Evolutionary conservation across 2,113 vertebrate genomes (phyloP).

Genomic region (Pontoporia blainvillei): DNA sequence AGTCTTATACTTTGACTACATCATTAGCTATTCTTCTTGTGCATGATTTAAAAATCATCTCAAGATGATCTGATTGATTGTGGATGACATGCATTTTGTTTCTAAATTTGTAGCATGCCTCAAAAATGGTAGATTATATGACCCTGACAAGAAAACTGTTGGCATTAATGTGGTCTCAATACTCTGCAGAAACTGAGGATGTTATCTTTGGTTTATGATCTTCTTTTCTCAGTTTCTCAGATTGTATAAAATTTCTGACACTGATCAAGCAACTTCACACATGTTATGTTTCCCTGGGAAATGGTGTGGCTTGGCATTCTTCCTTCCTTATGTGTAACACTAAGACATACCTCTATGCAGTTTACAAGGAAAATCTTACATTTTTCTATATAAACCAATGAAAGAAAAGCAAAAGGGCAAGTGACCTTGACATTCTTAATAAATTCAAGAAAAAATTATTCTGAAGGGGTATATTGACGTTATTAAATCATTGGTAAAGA

Average conservation of each 20-base stretch:
- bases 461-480: not conserved
- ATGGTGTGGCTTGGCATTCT: rapidly evolving
- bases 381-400: not conserved
- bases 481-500: not conserved
- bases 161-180: not conserved
- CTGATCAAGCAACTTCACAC: not conserved
- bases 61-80: not conserved
- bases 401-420: not conserved
- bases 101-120: not conserved
- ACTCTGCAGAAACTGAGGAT: not conserved
- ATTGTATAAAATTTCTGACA: not conserved
- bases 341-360: not conserved
- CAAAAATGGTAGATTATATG: not conserved
- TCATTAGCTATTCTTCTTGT: not conserved
- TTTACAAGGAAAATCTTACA: not conserved
- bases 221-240: not conserved
- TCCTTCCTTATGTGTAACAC: not conserved
- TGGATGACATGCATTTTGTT: not conserved
- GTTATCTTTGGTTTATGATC: not conserved
- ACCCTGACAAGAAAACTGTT: not conserved
- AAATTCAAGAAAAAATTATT: not conserved
- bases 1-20: not conserved
- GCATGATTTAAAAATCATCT: not conserved
- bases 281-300: not conserved
- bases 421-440: not conserved